These are phyloP conservation scores for Spatulosminthurus flaviceps DNA, from an alignment of 2,888 invertebrate species.

Conservation along the genomic window DNA sequence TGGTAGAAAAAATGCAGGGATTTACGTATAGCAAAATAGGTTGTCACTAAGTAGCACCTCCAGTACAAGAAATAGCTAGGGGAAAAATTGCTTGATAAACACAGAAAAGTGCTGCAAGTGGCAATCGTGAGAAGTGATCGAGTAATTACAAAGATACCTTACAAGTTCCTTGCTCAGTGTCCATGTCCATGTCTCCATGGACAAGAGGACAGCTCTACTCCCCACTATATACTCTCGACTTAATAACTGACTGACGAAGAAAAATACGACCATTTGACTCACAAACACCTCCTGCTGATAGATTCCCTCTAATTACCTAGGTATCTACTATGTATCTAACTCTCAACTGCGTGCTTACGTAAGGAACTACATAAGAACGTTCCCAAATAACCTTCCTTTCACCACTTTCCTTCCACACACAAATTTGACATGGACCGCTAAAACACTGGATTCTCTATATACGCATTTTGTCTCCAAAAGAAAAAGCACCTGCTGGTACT, in stretches of 20 bases:
- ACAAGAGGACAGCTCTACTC: neutral
- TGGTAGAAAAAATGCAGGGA: too few relatives aligned
- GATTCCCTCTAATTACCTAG: neutral
- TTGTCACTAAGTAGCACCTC: neutral
- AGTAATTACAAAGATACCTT: slow-evolving; percentile 57
- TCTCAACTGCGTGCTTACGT: too few relatives aligned
- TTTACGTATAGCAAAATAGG: neutral
- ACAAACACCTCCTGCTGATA: neutral
- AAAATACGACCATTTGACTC: slow-evolving; percentile 1
- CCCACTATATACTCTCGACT: too few relatives aligned
- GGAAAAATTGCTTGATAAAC: slow-evolving; percentile 5
- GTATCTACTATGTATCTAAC: too few relatives aligned
- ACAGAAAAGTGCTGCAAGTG: slow-evolving; percentile 47
- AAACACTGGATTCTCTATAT: slow-evolving; percentile 4
- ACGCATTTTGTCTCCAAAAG: too few relatives aligned
- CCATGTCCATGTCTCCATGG: neutral
- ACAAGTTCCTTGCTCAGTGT: slow-evolving; percentile 30
- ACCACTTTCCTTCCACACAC: too few relatives aligned
- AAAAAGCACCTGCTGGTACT: too few relatives aligned
- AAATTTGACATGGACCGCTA: slow-evolving; percentile 12
- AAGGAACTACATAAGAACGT: too few relatives aligned
- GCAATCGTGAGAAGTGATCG: slow-evolving; percentile 60
- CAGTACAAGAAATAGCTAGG: neutral
- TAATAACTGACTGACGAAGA: neutral
- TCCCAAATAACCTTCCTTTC: too few relatives aligned